Percentiles rank a stretch among this genome's conserved stretches.
Conservation (phyloP, 2,797 vertebrate species). For the Channallabes apus region DNA sequence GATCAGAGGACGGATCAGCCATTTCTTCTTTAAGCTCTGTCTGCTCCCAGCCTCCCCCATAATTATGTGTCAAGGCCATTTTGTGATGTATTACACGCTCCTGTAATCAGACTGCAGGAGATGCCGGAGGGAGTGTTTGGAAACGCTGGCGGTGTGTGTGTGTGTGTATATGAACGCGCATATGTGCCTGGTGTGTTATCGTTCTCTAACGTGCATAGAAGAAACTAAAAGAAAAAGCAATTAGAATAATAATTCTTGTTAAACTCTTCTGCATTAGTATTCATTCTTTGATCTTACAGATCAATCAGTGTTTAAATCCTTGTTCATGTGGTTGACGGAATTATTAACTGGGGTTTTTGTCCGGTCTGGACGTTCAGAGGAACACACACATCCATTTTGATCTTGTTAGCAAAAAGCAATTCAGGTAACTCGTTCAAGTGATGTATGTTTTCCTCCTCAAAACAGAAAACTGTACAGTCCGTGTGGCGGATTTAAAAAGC, state of each 20-base stretch:
- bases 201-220: neutral
- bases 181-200: neutral
- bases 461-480: too few species aligned
- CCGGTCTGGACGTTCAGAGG: neutral
- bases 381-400: neutral
- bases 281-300: neutral
- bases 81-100: slow-evolving; percentile 49
- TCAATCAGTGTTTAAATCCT: neutral
- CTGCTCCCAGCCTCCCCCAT: slow-evolving; percentile 37
- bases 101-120: slow-evolving; percentile 44
- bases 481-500: neutral
- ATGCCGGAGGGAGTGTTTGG: slow-evolving; percentile 8
- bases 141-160: neutral
- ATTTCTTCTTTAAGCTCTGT: slow-evolving; percentile 38
- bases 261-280: neutral
- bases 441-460: neutral
- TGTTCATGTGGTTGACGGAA: neutral
- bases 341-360: neutral
- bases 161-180: neutral
- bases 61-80: slow-evolving; percentile 55
- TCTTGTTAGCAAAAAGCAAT: neutral
- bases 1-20: slow-evolving; percentile 32
- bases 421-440: neutral
- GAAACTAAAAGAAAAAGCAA: neutral
- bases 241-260: too few species aligned